A percentile compares a stretch with the other conserved stretches of the same genome.
These are phyloP conservation scores for Oscheius sp. DNA, from an alignment of 2,888 invertebrate genomes.

Conservation along the genomic window DNA sequence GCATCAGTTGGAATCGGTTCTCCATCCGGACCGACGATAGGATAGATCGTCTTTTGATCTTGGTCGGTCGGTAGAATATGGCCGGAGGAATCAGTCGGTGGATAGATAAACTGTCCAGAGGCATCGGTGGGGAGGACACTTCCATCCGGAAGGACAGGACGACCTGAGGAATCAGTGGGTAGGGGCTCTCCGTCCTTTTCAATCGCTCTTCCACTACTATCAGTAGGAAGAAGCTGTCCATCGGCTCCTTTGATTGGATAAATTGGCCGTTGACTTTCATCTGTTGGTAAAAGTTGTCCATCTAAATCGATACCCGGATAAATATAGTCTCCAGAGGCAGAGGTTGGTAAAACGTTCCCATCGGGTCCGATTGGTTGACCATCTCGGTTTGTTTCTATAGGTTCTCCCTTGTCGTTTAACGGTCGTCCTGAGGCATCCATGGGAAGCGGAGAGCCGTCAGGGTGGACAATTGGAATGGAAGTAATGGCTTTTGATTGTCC, in stretches of 20 bases:
- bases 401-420: conserved; percentile 31
- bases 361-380: conserved; percentile 42
- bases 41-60: conserved; percentile 28
- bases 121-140: conserved; percentile 35
- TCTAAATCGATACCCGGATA: conserved; percentile 57
- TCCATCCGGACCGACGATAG: conserved; percentile 40
- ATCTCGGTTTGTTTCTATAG: conserved; percentile 34
- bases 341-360: conserved; percentile 36
- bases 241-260: no score
- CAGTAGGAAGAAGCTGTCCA: conserved; percentile 33
- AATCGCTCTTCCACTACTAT: conserved; percentile 37
- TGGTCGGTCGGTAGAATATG: conserved; percentile 43
- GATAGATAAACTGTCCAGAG: conserved; percentile 32
- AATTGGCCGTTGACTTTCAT: conserved; percentile 43
- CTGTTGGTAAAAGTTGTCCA: conserved; percentile 36
- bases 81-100: conserved; percentile 40
- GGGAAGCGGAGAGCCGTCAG: conserved; percentile 49
- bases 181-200: conserved; percentile 21
- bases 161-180: conserved; percentile 36
- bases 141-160: conserved; percentile 50
- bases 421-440: conserved; percentile 40
- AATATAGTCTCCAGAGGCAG: conserved; percentile 47
- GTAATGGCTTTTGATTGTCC: background rate
- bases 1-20: conserved; percentile 38
- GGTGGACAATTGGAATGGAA: conserved; percentile 39